Conservation (phyloP, 2,113 vertebrate species). For the Potamarius usumacintae region DNA sequence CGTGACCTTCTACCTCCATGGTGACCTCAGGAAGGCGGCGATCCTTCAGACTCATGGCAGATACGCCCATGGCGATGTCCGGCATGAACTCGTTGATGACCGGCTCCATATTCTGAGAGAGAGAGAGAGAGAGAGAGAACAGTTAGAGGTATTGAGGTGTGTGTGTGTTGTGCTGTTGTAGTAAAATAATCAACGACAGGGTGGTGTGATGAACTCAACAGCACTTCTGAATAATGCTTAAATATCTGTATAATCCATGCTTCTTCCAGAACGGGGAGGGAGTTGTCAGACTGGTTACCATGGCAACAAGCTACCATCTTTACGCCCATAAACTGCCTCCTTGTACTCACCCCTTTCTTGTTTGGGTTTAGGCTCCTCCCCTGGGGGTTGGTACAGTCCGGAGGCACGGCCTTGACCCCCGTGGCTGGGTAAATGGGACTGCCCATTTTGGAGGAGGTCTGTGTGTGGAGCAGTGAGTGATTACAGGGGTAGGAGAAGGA, state of each 20-base stretch:
- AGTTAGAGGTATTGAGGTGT: neutral
- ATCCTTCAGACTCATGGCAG: conserved; percentile 90
- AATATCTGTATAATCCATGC: too few species aligned
- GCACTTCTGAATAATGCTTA: too few species aligned
- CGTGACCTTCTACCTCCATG: conserved; percentile 81
- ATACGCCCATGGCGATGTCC: conserved; percentile 95
- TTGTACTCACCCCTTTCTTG: conserved; percentile 85
- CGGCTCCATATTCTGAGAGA: conserved; percentile 83
- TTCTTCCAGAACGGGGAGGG: too few species aligned
- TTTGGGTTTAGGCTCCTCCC: conserved; percentile 78
- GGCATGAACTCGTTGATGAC: conserved; percentile 95
- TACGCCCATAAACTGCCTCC: neutral
- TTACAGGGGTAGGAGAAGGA: conserved; percentile 97
- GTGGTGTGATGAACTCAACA: conserved; percentile 24
- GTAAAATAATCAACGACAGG: neutral
- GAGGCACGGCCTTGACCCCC: conserved; percentile 79
- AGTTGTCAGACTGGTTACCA: neutral
- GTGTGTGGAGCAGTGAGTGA: conserved; percentile 85
- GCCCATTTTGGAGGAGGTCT: conserved; percentile 76
- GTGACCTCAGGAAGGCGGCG: conserved; percentile 85
- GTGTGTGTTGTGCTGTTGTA: neutral
- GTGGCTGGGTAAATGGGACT: conserved; percentile 80
- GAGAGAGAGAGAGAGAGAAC: conserved; percentile 54
- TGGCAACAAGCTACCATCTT: neutral
- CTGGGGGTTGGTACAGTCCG: conserved; percentile 87